Evolutionary conservation across 2,113 vertebrate species (phyloP).

Genomic region (Perccottus glenii): DNA sequence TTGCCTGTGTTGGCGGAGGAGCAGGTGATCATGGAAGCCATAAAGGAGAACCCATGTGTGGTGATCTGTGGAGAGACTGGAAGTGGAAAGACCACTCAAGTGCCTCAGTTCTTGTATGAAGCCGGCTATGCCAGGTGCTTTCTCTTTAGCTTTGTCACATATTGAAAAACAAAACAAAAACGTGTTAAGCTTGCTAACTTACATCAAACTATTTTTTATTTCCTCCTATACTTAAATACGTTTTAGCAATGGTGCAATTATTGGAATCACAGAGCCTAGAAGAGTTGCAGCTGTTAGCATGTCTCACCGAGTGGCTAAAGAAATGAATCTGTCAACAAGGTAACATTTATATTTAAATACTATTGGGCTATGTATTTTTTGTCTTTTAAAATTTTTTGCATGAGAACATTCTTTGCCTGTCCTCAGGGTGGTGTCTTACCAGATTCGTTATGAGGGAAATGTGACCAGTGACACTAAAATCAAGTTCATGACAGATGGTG

Average conservation of each 20-base stretch:
- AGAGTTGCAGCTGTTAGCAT: slow-evolving; percentile 94
- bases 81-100: slow-evolving; percentile 96
- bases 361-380: background rate
- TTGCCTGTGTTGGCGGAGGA: slow-evolving; percentile 93
- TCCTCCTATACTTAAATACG: slow-evolving; percentile 3
- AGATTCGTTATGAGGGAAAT: slow-evolving; percentile 95
- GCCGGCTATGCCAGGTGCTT: slow-evolving; percentile 92
- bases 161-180: background rate
- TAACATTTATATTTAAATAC: slow-evolving; percentile 46
- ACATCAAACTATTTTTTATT: background rate
- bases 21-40: slow-evolving; percentile 94
- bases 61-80: slow-evolving; percentile 94
- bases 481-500: slow-evolving; percentile 98
- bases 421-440: slow-evolving; percentile 90
- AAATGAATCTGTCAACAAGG: slow-evolving; percentile 93
- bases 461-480: slow-evolving; percentile 89
- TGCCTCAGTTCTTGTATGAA: slow-evolving; percentile 97
- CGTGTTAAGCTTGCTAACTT: background rate
- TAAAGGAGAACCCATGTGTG: slow-evolving; percentile 85
- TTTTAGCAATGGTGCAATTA: slow-evolving; percentile 75
- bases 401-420: background rate
- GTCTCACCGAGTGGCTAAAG: slow-evolving; percentile 92
- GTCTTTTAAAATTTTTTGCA: background rate
- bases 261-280: slow-evolving; percentile 93
- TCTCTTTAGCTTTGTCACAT: background rate